Percentiles rank a stretch among this genome's conserved stretches.
Conservation (phyloP, 2,888 invertebrate genomes). For the Rotaria magnacalcarata region DNA sequence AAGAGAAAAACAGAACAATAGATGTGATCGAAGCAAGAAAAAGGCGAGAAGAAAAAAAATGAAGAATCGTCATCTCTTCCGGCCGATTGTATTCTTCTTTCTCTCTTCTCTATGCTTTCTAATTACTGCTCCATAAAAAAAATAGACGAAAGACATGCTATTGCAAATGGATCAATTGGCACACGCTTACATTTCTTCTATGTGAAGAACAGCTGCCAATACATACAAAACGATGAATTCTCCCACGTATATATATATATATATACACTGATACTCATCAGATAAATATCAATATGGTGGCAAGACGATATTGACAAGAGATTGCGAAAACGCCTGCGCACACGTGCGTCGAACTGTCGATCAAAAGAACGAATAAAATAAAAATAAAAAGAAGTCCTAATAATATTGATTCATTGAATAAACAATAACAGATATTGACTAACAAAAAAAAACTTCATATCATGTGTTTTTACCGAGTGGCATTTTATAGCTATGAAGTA, state of each 20-base stretch:
- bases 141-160: not conserved
- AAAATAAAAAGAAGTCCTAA: not conserved
- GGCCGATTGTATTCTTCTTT: not conserved
- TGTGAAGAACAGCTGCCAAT: not conserved
- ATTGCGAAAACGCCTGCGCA: not conserved
- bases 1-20: constrained; percentile 19
- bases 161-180: not conserved
- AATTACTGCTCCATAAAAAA: not conserved
- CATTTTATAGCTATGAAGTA: not conserved
- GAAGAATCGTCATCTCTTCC: not conserved
- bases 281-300: not conserved
- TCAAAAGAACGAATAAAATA: not conserved
- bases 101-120: not conserved
- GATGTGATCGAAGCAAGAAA: not conserved
- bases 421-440: not conserved
- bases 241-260: not conserved
- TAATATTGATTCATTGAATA: not conserved
- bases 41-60: not conserved
- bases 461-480: not conserved
- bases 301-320: not conserved
- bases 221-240: not conserved
- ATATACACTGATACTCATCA: not conserved
- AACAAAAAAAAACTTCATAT: not conserved
- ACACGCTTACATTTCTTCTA: not conserved
- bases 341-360: not conserved